Base-by-base conservation (phyloP, 2,888 invertebrate genomes). In the Torymus tubicola region DNA sequence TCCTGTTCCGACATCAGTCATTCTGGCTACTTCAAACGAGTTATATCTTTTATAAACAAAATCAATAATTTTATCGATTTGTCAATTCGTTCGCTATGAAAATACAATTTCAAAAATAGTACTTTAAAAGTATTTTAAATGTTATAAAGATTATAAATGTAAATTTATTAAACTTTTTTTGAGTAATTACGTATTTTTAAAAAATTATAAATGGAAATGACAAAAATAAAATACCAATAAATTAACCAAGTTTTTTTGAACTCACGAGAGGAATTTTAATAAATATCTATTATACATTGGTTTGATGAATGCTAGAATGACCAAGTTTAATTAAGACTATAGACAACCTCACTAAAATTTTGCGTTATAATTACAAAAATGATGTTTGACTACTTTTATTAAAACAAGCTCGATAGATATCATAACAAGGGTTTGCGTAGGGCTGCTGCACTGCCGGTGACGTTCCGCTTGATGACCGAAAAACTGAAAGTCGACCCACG, bases 391-490 rank as follows among this genome's bases (percentile, higher is more conserved):
- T 73, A 80, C 77, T 73, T 81, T 80, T 83, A 79, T 82, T n/a
- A n/a, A n/a, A 67, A 81, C 76, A 81, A 71, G 70, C 81, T 82
- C 81, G 80, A 80, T 21, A 65, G 58, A 24, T 67, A 52, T 72
- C 14, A 18, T 72, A 81, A 77, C 16, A 72, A 78, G 31, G 53
- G 1, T 69, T 74, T 89, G 88, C 87, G 86, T 88, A 90, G 90
- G 88, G 96, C 97, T 83, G 97, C 97, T 83, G 97, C 97, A 61
- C 92, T 98, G 79, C 97, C 97, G 50, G 94, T 97, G 78, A 97
- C 97, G 65, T 96, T 97, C 92, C 94, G 95, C 81, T 94, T 96
- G 86, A 95, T 97, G 95, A 96, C 96, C 90, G 95, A 96, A 83
- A 96, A 96, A 78, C 93, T 96, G 81, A 94, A 94, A 83, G 93